These are phyloP conservation scores for Stramonita haemastoma DNA, from an alignment of 2,888 invertebrate species.

Conservation along the genomic window DNA sequence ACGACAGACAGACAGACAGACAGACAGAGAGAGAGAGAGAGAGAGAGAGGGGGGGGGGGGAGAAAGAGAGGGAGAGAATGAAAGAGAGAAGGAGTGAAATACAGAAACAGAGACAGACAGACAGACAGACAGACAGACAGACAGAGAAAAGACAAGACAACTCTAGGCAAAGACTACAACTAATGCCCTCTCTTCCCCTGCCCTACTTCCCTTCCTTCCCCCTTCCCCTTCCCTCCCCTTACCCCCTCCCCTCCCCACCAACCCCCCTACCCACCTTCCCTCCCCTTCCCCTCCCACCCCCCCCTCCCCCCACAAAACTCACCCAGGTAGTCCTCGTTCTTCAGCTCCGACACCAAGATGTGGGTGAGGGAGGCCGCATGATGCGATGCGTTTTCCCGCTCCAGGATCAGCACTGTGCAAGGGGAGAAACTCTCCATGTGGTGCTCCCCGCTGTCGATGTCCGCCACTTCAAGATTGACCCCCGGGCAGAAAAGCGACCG, in stretches of 20 bases:
- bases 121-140: too few species aligned
- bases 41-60: background rate
- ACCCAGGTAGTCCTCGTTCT: background rate
- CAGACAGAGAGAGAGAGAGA: background rate
- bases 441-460: conserved; percentile 46
- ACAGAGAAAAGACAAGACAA: background rate
- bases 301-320: background rate
- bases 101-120: too few species aligned
- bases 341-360: conserved; percentile 29
- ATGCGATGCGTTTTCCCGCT: conserved; percentile 73
- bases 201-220: too few species aligned
- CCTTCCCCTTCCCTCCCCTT: too few species aligned
- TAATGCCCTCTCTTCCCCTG: too few species aligned
- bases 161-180: background rate
- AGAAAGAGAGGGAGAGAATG: too few species aligned
- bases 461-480: conserved; percentile 40
- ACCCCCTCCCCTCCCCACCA: background rate
- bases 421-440: conserved; percentile 57
- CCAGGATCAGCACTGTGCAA: conserved; percentile 65
- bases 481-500: conserved; percentile 62
- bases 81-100: too few species aligned
- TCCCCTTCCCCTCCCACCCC: too few species aligned
- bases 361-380: conserved; percentile 53
- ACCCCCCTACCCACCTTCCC: background rate
- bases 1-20: background rate